Conservation (phyloP, 2,113 vertebrate genomes). For the Solea solea region DNA sequence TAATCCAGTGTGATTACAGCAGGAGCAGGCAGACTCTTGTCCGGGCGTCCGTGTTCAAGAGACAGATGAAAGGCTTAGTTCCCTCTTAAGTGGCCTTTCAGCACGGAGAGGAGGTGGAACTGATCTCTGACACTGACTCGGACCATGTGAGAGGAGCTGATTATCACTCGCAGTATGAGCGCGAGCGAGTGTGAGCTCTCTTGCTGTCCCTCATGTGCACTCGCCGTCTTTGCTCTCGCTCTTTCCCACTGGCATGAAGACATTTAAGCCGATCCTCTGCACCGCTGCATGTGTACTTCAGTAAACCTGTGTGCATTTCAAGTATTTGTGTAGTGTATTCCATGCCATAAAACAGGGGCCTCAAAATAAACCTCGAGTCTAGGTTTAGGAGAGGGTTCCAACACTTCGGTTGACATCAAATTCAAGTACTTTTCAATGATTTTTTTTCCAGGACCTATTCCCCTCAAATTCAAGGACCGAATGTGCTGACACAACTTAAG, state of each 20-base stretch:
- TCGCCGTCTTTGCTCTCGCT: not conserved
- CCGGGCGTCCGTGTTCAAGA: conserved; percentile 4
- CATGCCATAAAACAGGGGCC: too few relatives aligned
- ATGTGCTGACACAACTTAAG: too few relatives aligned
- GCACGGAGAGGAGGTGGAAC: conserved; percentile 33
- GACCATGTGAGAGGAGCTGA: conserved; percentile 50
- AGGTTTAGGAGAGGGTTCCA: too few relatives aligned
- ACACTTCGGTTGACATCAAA: too few relatives aligned
- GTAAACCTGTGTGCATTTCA: too few relatives aligned
- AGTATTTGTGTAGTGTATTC: too few relatives aligned
- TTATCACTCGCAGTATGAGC: conserved; percentile 36
- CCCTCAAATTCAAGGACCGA: too few relatives aligned
- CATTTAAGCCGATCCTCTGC: conserved; percentile 10
- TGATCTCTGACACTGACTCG: conserved; percentile 34
- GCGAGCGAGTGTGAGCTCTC: conserved; percentile 24
- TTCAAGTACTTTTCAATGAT: too few relatives aligned
- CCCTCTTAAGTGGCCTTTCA: conserved; percentile 56
- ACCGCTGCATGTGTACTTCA: too few relatives aligned
- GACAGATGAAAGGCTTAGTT: conserved; percentile 35
- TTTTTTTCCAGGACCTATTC: too few relatives aligned
- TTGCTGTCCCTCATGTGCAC: conserved; percentile 18
- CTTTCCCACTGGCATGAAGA: not conserved
- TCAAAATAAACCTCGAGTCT: too few relatives aligned
- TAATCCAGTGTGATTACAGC: not conserved
- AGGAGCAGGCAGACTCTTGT: not conserved